Base-by-base conservation (phyloP, 1,140 invertebrate species). In the Bradynema listronoti region DNA sequence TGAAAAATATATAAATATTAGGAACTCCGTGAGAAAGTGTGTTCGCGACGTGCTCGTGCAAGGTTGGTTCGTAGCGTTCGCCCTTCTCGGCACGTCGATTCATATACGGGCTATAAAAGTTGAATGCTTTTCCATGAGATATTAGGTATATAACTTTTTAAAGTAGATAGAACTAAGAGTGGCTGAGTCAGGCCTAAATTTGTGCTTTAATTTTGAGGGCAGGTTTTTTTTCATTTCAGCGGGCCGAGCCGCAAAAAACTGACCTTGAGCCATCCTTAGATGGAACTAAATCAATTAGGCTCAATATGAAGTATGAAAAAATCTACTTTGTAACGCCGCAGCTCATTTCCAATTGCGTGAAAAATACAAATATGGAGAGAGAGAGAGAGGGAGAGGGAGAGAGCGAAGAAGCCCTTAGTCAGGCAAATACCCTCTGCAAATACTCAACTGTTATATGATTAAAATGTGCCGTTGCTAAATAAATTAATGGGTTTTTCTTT, bases 31-130 rank as follows among this genome's bases (percentile, higher is more conserved):
- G 65, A 0, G 65, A 50, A 32, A 64, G 3, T 6, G 52, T 58
- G 49, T 67, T 67, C 11, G 65, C 65, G 43, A 69, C n/a, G 50
- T 67, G 65, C 46, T 67, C 65, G 32, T 64, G 34, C 22, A 41
- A 56, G 25, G 65, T 67, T 29, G 65, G 65, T 29, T 67, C 66
- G 25, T 67, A 67, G 22, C 32, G 27, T 64, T 68, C 65, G 16
- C 66, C 66, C 16, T 27, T 27, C 33, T 34, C 47, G 32, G 65
- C 65, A 16, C 65, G 25, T 25, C 33, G 55, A 39, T 67, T 67
- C 65, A 67, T 67, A 56, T 68, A 66, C 2, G 65, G 64, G 29
- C 57, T 67, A 27, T 47, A 64, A 63, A 51, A 16, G 1, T n/a
- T n/a, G n/a, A n/a, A n/a, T n/a, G n/a, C n/a, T n/a, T n/a, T n/a